Evolutionary conservation across 1,140 invertebrate genomes (phyloP).

Genomic region (Macrostomum lignano): DNA sequence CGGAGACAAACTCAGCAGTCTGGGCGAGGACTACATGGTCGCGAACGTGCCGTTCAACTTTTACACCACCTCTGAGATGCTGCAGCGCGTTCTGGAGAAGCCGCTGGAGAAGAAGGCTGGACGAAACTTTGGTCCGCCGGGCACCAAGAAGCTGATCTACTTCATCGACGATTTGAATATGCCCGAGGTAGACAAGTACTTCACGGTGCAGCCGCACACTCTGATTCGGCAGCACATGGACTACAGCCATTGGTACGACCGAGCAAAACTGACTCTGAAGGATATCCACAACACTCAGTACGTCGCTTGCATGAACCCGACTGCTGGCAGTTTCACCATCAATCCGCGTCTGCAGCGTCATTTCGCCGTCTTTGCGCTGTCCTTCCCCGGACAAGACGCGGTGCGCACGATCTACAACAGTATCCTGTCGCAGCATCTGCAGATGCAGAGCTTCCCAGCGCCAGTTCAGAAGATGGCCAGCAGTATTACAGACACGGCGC

Average conservation of each 20-base stretch:
- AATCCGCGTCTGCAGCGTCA: conserved; percentile 69
- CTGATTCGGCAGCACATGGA: conserved; percentile 73
- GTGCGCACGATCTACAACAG: conserved; percentile 56
- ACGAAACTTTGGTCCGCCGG: conserved; percentile 69
- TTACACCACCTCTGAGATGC: conserved; percentile 77
- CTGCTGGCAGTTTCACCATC: conserved; percentile 75
- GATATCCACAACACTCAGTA: conserved; percentile 89
- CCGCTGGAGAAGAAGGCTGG: conserved; percentile 83
- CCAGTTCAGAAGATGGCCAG: conserved; percentile 31
- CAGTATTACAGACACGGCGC: conserved; percentile 46
- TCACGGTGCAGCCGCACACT: conserved; percentile 78
- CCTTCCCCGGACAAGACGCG: conserved; percentile 55
- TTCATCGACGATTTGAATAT: conserved; percentile 94
- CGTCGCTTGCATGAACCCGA: conserved; percentile 84
- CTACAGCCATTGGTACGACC: conserved; percentile 61
- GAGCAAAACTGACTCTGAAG: conserved; percentile 58
- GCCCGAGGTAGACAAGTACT: conserved; percentile 66
- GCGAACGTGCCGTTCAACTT: conserved; percentile 81
- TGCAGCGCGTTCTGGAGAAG: conserved; percentile 71
- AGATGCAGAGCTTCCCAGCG: conserved; percentile 37
- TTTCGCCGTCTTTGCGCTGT: conserved; percentile 72
- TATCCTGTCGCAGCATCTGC: conserved; percentile 21
- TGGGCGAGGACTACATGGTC: conserved; percentile 58
- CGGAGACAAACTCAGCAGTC: conserved; percentile 48
- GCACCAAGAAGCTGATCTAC: conserved; percentile 65